These are phyloP conservation scores for Lycia hirtaria DNA, from an alignment of 2,888 invertebrate species.

Conservation along the genomic window DNA sequence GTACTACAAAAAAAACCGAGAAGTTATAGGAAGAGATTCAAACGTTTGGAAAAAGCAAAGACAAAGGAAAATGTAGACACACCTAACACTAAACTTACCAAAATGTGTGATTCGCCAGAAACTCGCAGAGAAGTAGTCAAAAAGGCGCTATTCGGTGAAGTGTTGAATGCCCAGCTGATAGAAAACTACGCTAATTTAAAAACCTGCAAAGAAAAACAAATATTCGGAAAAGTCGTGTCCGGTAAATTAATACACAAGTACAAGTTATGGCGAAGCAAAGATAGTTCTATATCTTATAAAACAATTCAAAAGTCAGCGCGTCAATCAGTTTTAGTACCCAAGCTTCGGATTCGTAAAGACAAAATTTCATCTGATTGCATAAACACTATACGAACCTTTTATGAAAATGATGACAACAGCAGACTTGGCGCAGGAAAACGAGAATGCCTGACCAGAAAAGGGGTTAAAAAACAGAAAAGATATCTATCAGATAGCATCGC, in stretches of 20 bases:
- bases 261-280: background rate
- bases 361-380: too few relatives aligned
- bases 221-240: background rate
- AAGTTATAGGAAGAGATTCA: too few relatives aligned
- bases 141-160: background rate
- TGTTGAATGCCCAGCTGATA: background rate
- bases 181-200: background rate
- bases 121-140: background rate
- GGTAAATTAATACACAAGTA: background rate
- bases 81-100: background rate
- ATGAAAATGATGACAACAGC: conserved; percentile 27
- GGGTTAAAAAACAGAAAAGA: conserved; percentile 31
- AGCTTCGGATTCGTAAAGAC: background rate
- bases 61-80: background rate
- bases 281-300: background rate
- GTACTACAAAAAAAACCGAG: background rate
- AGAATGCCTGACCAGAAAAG: conserved; percentile 15
- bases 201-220: background rate
- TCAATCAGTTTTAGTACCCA: background rate
- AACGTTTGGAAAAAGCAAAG: too few relatives aligned
- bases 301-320: background rate
- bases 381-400: too few relatives aligned
- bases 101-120: background rate
- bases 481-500: conserved; percentile 29
- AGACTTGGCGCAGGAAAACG: conserved; percentile 30